These are phyloP conservation scores for Cariama cristata DNA, from an alignment of 2,113 vertebrate species.

Conservation along the genomic window DNA sequence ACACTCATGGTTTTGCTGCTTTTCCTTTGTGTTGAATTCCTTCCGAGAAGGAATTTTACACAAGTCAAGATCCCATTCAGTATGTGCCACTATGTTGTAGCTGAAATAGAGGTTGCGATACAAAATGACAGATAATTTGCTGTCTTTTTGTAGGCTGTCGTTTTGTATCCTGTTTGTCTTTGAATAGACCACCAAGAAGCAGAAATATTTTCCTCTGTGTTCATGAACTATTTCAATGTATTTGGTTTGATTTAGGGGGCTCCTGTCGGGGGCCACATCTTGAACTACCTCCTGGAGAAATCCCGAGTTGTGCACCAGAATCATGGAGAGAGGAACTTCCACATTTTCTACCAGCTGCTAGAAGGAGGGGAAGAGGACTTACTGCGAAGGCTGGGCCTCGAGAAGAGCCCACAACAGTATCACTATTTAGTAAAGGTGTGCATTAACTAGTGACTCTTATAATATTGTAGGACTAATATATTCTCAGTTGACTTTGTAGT, in stretches of 20 bases:
- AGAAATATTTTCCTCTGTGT: background rate
- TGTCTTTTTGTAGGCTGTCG: background rate
- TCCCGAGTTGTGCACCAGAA: conserved; percentile 97
- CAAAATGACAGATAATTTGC: background rate
- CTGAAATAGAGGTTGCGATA: background rate
- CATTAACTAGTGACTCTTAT: background rate
- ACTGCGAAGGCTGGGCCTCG: conserved; percentile 89
- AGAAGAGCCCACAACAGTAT: conserved; percentile 93
- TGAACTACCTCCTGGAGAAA: conserved; percentile 99
- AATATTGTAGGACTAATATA: fast-evolving
- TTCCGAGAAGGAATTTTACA: background rate
- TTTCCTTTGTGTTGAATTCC: background rate
- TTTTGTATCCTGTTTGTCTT: background rate
- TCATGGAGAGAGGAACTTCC: conserved; percentile 97
- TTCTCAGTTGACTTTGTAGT: background rate
- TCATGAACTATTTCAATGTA: background rate
- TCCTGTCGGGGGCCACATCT: conserved; percentile 95
- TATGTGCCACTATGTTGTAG: background rate
- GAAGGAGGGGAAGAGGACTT: conserved; percentile 95
- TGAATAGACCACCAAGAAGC: background rate
- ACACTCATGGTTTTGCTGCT: background rate
- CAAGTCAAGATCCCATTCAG: background rate
- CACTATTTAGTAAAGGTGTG: conserved; percentile 93
- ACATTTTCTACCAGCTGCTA: conserved; percentile 97
- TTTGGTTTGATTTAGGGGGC: conserved; percentile 83